Conservation (phyloP, 2,113 vertebrate genomes). For the Spea bombifrons region DNA sequence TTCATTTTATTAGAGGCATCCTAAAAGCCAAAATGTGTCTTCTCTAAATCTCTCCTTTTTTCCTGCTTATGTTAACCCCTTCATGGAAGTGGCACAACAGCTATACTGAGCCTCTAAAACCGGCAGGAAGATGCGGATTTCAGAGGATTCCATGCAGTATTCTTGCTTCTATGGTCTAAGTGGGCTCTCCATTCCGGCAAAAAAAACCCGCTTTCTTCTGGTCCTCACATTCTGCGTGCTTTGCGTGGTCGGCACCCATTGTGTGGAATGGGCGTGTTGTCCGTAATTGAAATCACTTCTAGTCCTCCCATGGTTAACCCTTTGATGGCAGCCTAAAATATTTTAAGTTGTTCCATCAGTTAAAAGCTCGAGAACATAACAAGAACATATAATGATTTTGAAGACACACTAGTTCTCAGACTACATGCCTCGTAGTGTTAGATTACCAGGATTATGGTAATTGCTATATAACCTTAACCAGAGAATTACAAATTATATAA, state of each 20-base stretch:
- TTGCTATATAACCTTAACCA: too few species aligned
- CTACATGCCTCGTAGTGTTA: too few species aligned
- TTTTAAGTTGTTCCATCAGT: not conserved
- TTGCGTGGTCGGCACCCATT: conserved; percentile 94
- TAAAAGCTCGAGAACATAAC: not conserved
- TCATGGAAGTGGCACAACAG: not conserved
- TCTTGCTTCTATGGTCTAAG: too few species aligned
- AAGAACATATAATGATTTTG: not conserved
- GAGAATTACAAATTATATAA: too few species aligned
- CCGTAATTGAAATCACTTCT: conserved; percentile 91
- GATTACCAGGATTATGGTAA: too few species aligned
- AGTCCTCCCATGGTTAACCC: conserved; percentile 89
- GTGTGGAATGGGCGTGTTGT: conserved; percentile 91
- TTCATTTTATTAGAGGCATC: conserved; percentile 41
- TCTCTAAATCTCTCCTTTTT: conserved; percentile 51
- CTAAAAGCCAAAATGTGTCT: not conserved
- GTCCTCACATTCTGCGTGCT: conserved; percentile 75
- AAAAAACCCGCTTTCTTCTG: not conserved
- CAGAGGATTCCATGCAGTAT: too few species aligned
- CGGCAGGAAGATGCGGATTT: not conserved
- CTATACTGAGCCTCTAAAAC: not conserved
- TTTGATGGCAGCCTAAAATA: conserved; percentile 82
- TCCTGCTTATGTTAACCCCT: conserved; percentile 9
- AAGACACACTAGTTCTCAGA: too few species aligned
- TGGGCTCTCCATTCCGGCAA: too few species aligned